Evolutionary conservation across 64 coral and sea anemone species (phyloP), one percentile per base, ranked within the genome.

Genomic region (Montipora efflorescens): DNA sequence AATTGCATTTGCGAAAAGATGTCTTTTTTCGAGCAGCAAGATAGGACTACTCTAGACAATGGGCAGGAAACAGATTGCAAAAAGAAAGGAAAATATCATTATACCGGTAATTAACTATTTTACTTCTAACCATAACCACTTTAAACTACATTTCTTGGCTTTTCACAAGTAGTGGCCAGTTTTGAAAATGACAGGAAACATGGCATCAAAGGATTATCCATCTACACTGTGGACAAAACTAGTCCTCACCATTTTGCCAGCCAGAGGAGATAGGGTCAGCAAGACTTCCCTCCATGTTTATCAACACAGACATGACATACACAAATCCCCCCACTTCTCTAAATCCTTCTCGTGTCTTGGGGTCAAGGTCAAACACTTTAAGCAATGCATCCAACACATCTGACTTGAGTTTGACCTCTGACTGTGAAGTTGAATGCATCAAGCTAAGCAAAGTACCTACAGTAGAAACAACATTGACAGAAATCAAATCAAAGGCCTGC

Each of bases 271-370:
- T 74, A 10, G 95, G 92, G 14, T 87, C 90, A 8, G 78, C 79
- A 11, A 99, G 69, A 45, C 94, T 94, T 21, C 97, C 97, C 80
- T 99, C 97, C 97, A 99, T 99, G 87, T 90, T 96, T 25, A 99
- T 90, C 14, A 95, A 90, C 8, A 99, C 92, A 2, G 95, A 96
- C 95, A 99, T 96, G 44, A 99, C 95, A 55, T 99, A 99, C 43
- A 99, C 95, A 83, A 99, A 99, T 5, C 97, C 97, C 21, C 97
- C 97, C n/a, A 99, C 97, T 62, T 99, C 95, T 49, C 97, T 92
- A 87, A 99, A 99, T 68, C 96, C 89, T 48, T 92, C 97, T 77
- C 97, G 79, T 82, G 97, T 99, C 48, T 25, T 96, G 49, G 97
- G 97, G 14, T 99, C 97, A 52, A 99, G 82, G 20, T 96, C 97